These are phyloP conservation scores for Axea sp. DNA, from an alignment of 2,888 invertebrate species.

Conservation along the genomic window DNA sequence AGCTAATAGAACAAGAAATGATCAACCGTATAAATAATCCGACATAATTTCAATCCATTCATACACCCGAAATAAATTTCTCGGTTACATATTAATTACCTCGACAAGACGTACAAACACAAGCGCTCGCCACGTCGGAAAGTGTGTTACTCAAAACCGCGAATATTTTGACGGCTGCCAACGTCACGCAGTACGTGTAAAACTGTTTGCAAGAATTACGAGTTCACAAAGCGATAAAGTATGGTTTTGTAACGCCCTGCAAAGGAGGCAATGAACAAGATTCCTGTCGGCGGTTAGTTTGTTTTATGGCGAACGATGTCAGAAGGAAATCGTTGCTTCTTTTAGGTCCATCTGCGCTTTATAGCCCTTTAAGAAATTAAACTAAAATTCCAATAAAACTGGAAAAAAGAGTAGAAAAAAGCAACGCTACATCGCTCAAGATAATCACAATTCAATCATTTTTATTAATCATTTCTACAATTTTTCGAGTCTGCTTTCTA, in stretches of 20 bases:
- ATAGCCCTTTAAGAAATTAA: constrained; percentile 75
- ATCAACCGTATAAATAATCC: no score
- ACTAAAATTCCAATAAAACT: constrained; percentile 64
- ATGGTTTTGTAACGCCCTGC: constrained; percentile 71
- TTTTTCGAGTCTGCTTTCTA: no score
- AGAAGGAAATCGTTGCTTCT: constrained; percentile 70
- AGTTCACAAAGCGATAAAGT: constrained; percentile 77
- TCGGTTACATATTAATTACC: constrained; percentile 40
- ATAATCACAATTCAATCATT: no score
- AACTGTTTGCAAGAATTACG: constrained; percentile 74
- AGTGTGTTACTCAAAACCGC: constrained; percentile 48
- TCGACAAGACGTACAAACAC: constrained; percentile 19
- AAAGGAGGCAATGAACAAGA: constrained; percentile 70
- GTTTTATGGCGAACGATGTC: constrained; percentile 74
- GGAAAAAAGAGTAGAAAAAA: constrained; percentile 13
- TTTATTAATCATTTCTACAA: no score
- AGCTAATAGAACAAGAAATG: no score
- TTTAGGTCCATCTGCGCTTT: constrained; percentile 76
- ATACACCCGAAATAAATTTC: constrained; percentile 32
- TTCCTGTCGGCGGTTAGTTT: constrained; percentile 76
- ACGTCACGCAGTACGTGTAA: constrained; percentile 62
- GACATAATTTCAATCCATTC: constrained; percentile 3
- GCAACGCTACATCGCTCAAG: not conserved
- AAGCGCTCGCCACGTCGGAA: not conserved
- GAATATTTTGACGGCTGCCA: constrained; percentile 57